Percentiles rank a stretch among this genome's conserved stretches.
Conservation (phyloP, 2,797 vertebrate species). For the Alosa sapidissima region DNA sequence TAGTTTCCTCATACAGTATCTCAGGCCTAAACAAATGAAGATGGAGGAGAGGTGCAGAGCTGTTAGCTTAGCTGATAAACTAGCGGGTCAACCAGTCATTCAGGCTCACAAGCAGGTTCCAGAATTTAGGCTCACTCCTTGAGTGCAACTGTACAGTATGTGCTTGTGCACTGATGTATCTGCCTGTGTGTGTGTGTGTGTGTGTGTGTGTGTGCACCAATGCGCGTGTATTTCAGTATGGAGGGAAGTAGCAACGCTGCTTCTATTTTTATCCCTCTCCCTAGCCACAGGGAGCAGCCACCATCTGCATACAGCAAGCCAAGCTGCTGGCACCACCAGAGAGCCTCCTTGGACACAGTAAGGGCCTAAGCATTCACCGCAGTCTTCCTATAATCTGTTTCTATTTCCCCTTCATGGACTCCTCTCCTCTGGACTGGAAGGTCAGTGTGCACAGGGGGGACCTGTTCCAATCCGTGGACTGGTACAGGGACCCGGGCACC, state of each 20-base stretch:
- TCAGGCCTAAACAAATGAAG: no score
- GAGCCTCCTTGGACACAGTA: neutral
- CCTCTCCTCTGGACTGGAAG: neutral
- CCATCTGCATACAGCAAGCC: slow-evolving; percentile 53
- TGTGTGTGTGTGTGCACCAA: neutral
- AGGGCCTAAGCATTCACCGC: neutral
- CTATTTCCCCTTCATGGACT: neutral
- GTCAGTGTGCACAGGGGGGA: neutral
- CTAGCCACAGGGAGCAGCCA: slow-evolving; percentile 54
- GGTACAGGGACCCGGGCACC: neutral
- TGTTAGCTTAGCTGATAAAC: no score
- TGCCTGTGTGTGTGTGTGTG: slow-evolving; percentile 2
- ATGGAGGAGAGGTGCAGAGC: no score
- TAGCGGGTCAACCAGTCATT: no score
- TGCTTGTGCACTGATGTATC: neutral
- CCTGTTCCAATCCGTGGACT: neutral
- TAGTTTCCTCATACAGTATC: no score
- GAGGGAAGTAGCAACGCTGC: slow-evolving; percentile 40
- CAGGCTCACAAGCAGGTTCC: no score
- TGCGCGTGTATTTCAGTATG: slow-evolving; percentile 27
- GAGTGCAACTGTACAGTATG: no score
- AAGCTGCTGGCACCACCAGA: slow-evolving; percentile 33
- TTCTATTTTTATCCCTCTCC: slow-evolving; percentile 56
- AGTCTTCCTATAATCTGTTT: neutral
- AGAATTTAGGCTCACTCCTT: no score